phyloP scores from a whole-genome alignment of 2,797 vertebrate genomes.

The Onychomys leucogaster region DNA sequence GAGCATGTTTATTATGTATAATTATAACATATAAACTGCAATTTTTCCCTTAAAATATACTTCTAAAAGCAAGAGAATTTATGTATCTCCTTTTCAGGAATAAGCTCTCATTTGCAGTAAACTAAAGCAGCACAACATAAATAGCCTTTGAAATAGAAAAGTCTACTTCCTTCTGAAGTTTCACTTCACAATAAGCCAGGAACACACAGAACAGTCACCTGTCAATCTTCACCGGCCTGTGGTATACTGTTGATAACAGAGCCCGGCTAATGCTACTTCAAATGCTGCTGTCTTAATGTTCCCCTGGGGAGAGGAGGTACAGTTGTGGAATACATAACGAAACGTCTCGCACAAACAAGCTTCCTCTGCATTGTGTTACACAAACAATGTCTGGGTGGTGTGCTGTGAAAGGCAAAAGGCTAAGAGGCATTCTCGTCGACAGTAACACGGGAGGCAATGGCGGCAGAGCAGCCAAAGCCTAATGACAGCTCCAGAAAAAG shows the following conservation, averaged over 20 bases:
- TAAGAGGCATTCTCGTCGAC: constrained; percentile 58
- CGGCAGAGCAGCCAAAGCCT: constrained; percentile 6
- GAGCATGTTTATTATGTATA: not conserved
- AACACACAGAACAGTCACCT: constrained; percentile 52
- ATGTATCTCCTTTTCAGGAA: constrained; percentile 36
- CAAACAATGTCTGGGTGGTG: constrained; percentile 83
- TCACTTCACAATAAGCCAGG: constrained; percentile 37
- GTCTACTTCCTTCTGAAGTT: constrained; percentile 26
- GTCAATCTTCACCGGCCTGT: constrained; percentile 32
- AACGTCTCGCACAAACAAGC: constrained; percentile 58
- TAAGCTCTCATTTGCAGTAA: not conserved
- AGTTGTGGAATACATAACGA: constrained; percentile 65
- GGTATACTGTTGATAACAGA: constrained; percentile 60
- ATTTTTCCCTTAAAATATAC: not conserved
- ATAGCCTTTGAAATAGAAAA: constrained; percentile 29
- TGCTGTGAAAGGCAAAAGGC: constrained; percentile 74
- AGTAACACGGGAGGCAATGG: constrained; percentile 55
- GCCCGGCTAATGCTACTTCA: constrained; percentile 61
- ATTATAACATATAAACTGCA: not conserved
- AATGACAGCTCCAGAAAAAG: not conserved
- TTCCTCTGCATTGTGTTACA: constrained; percentile 83
- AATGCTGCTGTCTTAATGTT: constrained; percentile 62
- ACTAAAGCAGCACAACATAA: constrained; percentile 19
- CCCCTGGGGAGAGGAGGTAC: constrained; percentile 59
- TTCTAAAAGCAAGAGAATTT: constrained; percentile 36